Base-by-base conservation (phyloP, 2,113 vertebrate species). In the Daphoenositta chrysoptera region DNA sequence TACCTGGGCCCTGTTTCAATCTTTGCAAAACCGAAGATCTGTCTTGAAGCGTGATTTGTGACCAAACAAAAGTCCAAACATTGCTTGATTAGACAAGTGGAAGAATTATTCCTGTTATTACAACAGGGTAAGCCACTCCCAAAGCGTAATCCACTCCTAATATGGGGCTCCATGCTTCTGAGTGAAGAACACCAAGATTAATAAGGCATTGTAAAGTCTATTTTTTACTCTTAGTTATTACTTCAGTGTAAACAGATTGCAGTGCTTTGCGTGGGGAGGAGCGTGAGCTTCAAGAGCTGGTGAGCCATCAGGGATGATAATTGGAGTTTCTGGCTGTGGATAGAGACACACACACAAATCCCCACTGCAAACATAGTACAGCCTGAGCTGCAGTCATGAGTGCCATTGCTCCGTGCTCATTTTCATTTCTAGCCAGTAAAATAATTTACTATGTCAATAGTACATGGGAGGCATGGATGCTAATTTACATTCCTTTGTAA, bases 381-480 rank as follows among this genome's bases (percentile, higher is more conserved):
- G 68, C 39, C 76, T 51, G 88, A 83, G 76, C 83, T 92, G 85
- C 80, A 75, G 79, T 82, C 90, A 81, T 39, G 80, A 89, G 57
- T 79, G 40, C 89, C 42, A 8, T 57, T 90, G 51, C 68, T 93
- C 44, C 0, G 0, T 93, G 60, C 76, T 93, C 72, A 61, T 94
- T 94, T 90, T 93, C 57, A 75, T 93, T 94, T 89, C 79, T 81
- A 96, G 53, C 50, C 61, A 92, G 93, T 90, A 95, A 93, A 96
- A 96, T 92, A 94, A 94, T 95, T 97, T 94, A 87, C 83, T 96
- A 48, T 94, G 94, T 89, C 96, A 96, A 95, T 94, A 95, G 76
- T 57, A 94, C 90, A 94, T 39, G 40, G 93, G 94, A 96, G 91
- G 92, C 73, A 94, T 24, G 47, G 84, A 77, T 94, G 94, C 77